Percentiles rank a stretch among this genome's conserved stretches.
Conservation (phyloP, 2,888 invertebrate genomes). For the Lathronympha strigana region DNA sequence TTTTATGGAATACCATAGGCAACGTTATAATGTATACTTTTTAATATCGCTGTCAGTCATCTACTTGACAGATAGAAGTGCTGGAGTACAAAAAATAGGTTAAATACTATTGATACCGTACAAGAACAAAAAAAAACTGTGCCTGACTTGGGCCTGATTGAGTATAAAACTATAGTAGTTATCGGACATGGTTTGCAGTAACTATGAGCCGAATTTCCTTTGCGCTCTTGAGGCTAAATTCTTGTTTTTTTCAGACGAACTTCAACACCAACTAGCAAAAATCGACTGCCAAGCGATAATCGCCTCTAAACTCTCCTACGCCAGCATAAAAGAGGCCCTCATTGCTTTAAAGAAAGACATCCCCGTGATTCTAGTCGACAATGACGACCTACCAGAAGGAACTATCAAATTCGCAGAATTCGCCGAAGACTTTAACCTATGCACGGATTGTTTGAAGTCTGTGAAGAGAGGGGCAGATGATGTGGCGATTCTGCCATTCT, state of each 20-base stretch:
- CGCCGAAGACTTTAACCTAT: constrained; percentile 79
- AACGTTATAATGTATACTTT: too few relatives aligned
- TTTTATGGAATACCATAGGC: too few relatives aligned
- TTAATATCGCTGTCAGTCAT: too few relatives aligned
- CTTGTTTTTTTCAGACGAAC: constrained; percentile 85
- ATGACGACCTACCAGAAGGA: constrained; percentile 78
- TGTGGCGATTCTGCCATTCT: constrained; percentile 89
- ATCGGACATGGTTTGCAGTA: too few relatives aligned
- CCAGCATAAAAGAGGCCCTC: constrained; percentile 76
- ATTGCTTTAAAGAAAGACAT: constrained; percentile 71
- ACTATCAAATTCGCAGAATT: constrained; percentile 87
- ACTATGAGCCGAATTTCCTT: too few relatives aligned
- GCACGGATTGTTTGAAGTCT: constrained; percentile 77
- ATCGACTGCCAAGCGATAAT: constrained; percentile 87
- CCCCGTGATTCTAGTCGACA: constrained; percentile 80
- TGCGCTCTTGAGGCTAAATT: too few relatives aligned
- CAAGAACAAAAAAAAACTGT: too few relatives aligned
- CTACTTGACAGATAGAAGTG: too few relatives aligned
- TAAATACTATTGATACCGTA: too few relatives aligned
- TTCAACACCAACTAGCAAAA: constrained; percentile 85
- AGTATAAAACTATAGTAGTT: too few relatives aligned
- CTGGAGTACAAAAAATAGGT: too few relatives aligned
- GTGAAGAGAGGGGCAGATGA: constrained; percentile 81
- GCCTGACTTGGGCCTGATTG: too few relatives aligned
- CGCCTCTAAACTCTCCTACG: constrained; percentile 82